Base-by-base conservation (phyloP, 2,113 vertebrate species). In the Chelonoidis abingdonii region DNA sequence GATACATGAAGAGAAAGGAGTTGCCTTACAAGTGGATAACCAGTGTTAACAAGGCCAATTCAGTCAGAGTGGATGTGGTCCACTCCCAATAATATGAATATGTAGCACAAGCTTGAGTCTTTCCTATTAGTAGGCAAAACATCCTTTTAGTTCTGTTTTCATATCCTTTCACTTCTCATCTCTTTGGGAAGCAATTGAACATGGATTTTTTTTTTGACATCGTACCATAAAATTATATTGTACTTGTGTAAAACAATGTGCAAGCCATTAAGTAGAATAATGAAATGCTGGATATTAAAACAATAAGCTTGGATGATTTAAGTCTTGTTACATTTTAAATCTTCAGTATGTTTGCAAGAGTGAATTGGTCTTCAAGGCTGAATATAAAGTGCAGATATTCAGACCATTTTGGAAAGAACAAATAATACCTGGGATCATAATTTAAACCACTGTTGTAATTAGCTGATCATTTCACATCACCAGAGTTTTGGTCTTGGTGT, bases 231-330 rank as follows among this genome's bases (percentile, higher is more conserved):
- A 96, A 92, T 94, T 82, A 87, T 88, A 78, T 83, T 93, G 50
- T 91, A 87, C 62, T 94, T 87, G 53, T 94, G 62, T 95, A 94
- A 96, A 96, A 95, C 89, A 96, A 97, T 92, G 82, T 96, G 92
- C 90, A 94, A 96, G 84, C 87, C 87, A 97, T 97, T 96, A 97
- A 96, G 80, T 41, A 89, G 59, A 93, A 89, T 93, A 96, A 93
- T 92, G 87, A 95, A 93, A 96, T 93, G 76, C 84, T 97, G 87
- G 52, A 95, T 94, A 62, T 97, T 97, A 96, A 92, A 97, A 95
- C 82, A 97, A 86, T 93, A 95, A 94, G 69, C 72, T 88, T 92
- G 47, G 65, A 86, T 96, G 62, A 97, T 97, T 97, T 97, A 96
- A 96, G 93, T 62, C 83, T 94, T 95, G 82, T 47, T 95, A 85